Evolutionary conservation across 2,888 invertebrate genomes (phyloP).

Genomic region (Drosophila pseudotalamancana): DNA sequence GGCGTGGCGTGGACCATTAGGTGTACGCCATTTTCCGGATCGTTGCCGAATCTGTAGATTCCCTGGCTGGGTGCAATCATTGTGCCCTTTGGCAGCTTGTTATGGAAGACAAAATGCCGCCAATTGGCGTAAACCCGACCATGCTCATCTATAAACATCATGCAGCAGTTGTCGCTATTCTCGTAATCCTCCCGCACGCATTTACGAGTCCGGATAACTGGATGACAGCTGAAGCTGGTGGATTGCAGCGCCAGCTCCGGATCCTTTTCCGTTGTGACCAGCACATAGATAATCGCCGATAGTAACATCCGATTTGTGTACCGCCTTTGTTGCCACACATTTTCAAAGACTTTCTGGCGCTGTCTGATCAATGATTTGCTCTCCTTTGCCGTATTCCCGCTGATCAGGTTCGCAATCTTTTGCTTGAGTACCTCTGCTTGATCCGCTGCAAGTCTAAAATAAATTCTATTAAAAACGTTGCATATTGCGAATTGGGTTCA

Average conservation of each 20-base stretch:
- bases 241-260: slow-evolving; percentile 45
- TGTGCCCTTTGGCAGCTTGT: slow-evolving; percentile 82
- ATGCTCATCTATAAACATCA: slow-evolving; percentile 79
- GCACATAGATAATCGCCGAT: slow-evolving; percentile 75
- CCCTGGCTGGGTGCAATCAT: slow-evolving; percentile 84
- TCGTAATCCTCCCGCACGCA: slow-evolving; percentile 56
- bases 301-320: slow-evolving; percentile 74
- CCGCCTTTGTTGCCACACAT: slow-evolving; percentile 74
- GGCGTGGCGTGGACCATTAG: slow-evolving; percentile 75
- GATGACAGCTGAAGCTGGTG: slow-evolving; percentile 67
- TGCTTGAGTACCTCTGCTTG: slow-evolving; percentile 57
- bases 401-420: slow-evolving; percentile 57
- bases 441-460: slow-evolving; percentile 45
- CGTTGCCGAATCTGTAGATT: slow-evolving; percentile 59
- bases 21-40: slow-evolving; percentile 53
- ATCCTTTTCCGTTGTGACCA: slow-evolving; percentile 61
- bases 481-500: slow-evolving; percentile 4
- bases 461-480: neutral
- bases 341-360: slow-evolving; percentile 58
- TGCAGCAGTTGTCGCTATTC: slow-evolving; percentile 76
- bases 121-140: slow-evolving; percentile 84
- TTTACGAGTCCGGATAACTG: slow-evolving; percentile 78
- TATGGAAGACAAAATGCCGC: slow-evolving; percentile 83
- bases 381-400: slow-evolving; percentile 7
- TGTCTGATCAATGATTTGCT: slow-evolving; percentile 39